Base-by-base conservation (phyloP, 2,797 vertebrate genomes). In the Falco rusticolus region DNA sequence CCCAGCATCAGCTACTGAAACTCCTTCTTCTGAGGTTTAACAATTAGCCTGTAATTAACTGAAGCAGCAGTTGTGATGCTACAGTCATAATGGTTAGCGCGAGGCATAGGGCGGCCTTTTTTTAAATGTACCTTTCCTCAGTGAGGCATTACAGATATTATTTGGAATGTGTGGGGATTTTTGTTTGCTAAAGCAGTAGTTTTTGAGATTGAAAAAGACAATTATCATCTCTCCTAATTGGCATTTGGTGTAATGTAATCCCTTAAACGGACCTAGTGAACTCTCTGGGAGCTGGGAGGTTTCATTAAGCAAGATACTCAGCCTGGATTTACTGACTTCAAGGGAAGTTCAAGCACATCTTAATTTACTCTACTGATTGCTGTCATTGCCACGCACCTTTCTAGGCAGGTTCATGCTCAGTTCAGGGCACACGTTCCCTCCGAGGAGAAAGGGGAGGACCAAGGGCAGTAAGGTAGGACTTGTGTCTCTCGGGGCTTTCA, bases 11-110 rank as follows among this genome's bases (percentile, higher is more conserved):
- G 31, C 76, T 84, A 21, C 29, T 89, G 86, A 47, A 83, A n/a
- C 29, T 85, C 77, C 11, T 33, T 65, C 34, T 79, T 91, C 56
- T 61, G 71, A 89, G 75, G 22, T 34, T 90, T 76, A 68, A 56
- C 53, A 60, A 64, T 92, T 91, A 90, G 56, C 56, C 78, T 85
- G 68, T 70, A 74, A 90, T 89, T 94, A 95, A 71, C 41, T 70
- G 71, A 70, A 70, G 53, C 41, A 28, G 56, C 61, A 64, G 1
- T 84, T 83, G 48, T 69, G 65, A 11, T 31, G 20, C 53, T 77
- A 2, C 56, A 76, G 83, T 69, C 74, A 34, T 64, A 81, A 90
- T n/a, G 69, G 66, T 93, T 87, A 92, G 84, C 50, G 13, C 22
- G 18, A 93, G 57, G 57, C 47, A 57, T 43, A 74, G 87, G 75